Base-by-base conservation (phyloP, 2,113 vertebrate genomes). In the Petrocephalus microphthalmus region DNA sequence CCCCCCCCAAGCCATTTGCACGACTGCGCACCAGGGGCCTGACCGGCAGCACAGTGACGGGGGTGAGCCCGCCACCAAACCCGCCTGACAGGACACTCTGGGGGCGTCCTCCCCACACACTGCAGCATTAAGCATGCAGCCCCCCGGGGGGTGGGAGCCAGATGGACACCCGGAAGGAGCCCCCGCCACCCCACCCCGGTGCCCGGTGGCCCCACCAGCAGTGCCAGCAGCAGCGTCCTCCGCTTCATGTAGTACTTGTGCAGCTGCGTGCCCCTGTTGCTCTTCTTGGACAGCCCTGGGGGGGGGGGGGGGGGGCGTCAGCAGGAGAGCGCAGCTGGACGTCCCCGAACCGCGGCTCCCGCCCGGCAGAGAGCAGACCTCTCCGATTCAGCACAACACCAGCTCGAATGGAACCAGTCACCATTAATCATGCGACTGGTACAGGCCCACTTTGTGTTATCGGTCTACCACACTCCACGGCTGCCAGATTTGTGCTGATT, bases 211-310 rank as follows among this genome's bases (percentile, higher is more conserved):
- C 94, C 93, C 92, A 99, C 98, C 96, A 99, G 93, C 87, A 99
- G 90, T 0, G 98, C 98, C 19, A 99, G 93, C 64, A 99, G 89
- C 78, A 99, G 93, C 0, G 97, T 99, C 90, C 98, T 95, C 74
- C 98, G 96, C 13, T 99, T 99, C 98, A 99, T 99, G 94, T 99
- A 99, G 94, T 99, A 99, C 90, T 99, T 99, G 93, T 99, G 98
- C 0, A 99, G 95, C 92, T 99, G 98, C 0, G 98, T 98, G 6
- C 98, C 98, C 90, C 97, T 92, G 94, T 98, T 99, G 2, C 97
- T 98, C 92, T 99, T 99, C 95, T 99, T 99, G 17, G 98, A 98
- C 92, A 97, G 94, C 10, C 98, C 98, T 99, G 45, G 89, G 89
- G 87, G 37, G 78, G 56, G 57, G 78, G 56, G 57, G 51, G 78